phyloP scores from a whole-genome alignment of 2,113 vertebrate genomes.

The Mionectes macconnelli region DNA sequence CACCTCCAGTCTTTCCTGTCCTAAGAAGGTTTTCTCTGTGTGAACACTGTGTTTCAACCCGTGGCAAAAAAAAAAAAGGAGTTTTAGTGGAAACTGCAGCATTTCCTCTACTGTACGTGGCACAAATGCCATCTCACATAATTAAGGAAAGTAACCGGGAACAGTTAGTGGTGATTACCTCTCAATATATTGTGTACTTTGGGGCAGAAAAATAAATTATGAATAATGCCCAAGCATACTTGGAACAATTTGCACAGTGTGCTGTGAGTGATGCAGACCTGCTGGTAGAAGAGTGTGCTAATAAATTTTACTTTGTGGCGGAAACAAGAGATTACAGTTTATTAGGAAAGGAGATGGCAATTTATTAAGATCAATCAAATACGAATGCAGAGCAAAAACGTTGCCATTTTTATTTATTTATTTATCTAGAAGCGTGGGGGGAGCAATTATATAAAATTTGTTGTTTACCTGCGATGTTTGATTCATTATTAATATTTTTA shows the following conservation, averaged over 20 bases:
- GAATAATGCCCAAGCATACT: slow-evolving; percentile 53
- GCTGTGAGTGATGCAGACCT: slow-evolving; percentile 50
- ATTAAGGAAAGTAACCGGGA: slow-evolving; percentile 56
- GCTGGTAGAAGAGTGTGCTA: slow-evolving; percentile 42
- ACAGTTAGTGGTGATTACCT: slow-evolving; percentile 64
- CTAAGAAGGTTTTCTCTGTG: slow-evolving; percentile 11
- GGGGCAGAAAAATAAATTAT: slow-evolving; percentile 69
- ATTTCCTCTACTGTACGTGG: slow-evolving; percentile 46
- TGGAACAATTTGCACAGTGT: slow-evolving; percentile 49
- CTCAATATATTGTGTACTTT: slow-evolving; percentile 64
- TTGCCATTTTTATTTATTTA: slow-evolving; percentile 47
- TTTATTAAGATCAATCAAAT: slow-evolving; percentile 71
- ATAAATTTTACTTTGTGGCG: slow-evolving; percentile 67
- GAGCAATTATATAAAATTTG: slow-evolving; percentile 34
- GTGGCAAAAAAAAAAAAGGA: neutral
- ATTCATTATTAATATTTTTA: slow-evolving; percentile 71
- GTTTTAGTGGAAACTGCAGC: slow-evolving; percentile 22
- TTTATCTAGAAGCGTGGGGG: neutral
- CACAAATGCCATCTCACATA: slow-evolving; percentile 52
- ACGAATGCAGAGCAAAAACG: neutral
- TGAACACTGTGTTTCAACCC: neutral
- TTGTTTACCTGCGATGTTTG: slow-evolving; percentile 65
- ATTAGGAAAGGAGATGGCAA: slow-evolving; percentile 65
- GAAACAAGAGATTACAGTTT: slow-evolving; percentile 71
- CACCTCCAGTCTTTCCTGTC: slow-evolving; percentile 46